These are phyloP conservation scores for Pocillopora grandis DNA, from an alignment of 92 coral and sea anemone species.

Conservation along the genomic window DNA sequence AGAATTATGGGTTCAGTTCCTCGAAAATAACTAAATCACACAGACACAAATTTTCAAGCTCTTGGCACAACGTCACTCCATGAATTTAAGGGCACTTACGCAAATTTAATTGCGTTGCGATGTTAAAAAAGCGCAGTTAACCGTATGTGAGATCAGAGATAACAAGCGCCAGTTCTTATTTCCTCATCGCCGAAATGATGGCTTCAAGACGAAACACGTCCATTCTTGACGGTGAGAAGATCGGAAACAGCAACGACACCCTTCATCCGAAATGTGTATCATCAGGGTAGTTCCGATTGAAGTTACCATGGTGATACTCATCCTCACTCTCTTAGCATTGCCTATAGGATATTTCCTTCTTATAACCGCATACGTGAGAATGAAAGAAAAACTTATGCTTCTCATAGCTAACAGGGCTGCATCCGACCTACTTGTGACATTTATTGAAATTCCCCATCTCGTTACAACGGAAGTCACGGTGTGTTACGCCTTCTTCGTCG, in stretches of 20 bases:
- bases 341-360: conserved; percentile 25
- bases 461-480: background rate
- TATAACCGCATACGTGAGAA: conserved; percentile 1
- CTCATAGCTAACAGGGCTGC: conserved; percentile 40
- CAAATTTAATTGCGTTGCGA: too few species aligned
- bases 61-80: too few species aligned
- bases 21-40: too few species aligned
- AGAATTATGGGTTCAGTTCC: too few species aligned
- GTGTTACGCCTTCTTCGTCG: background rate
- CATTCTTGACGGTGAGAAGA: too few species aligned
- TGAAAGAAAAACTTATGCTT: conserved; percentile 7
- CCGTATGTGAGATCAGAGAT: too few species aligned
- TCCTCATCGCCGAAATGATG: background rate
- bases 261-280: background rate
- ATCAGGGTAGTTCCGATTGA: background rate
- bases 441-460: conserved; percentile 10
- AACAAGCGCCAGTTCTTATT: too few species aligned
- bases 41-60: too few species aligned
- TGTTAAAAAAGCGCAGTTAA: too few species aligned
- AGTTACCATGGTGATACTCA: background rate
- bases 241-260: background rate
- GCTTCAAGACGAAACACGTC: background rate
- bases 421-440: conserved; percentile 13
- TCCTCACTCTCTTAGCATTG: background rate
- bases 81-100: too few species aligned